Percentiles rank a stretch among this genome's conserved stretches.
These are phyloP conservation scores for Thalassophryne amazonica DNA, from an alignment of 2,797 vertebrate genomes.

Conservation along the genomic window DNA sequence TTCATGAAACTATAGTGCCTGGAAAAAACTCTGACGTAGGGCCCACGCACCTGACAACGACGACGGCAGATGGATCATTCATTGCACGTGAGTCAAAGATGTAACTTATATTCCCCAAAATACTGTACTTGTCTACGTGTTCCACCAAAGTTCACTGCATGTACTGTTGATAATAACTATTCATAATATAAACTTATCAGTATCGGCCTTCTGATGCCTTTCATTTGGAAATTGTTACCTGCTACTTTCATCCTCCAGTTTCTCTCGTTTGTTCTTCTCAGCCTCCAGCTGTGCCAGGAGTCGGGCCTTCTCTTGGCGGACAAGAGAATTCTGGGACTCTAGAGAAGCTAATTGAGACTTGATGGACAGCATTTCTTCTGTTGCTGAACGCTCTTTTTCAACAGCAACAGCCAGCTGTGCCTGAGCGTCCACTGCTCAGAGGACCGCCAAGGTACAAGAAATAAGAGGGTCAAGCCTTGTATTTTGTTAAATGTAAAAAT, in stretches of 20 bases:
- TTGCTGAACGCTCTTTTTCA: constrained; percentile 89
- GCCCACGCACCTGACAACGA: no score
- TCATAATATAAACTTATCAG: no score
- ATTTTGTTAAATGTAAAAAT: background rate
- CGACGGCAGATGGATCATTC: no score
- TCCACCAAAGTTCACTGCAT: no score
- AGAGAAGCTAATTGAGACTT: constrained; percentile 87
- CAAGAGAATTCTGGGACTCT: constrained; percentile 90
- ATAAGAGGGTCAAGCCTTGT: background rate
- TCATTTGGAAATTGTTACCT: constrained; percentile 72
- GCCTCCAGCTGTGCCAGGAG: constrained; percentile 85
- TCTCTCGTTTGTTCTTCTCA: constrained; percentile 87
- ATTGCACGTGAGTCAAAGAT: no score
- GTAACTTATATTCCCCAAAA: no score
- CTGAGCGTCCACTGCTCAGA: constrained; percentile 85
- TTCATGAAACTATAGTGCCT: no score
- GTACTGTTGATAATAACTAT: no score
- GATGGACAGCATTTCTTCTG: constrained; percentile 87
- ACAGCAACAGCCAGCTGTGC: constrained; percentile 89
- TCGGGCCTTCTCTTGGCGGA: constrained; percentile 91
- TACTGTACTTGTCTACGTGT: no score
- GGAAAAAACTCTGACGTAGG: no score
- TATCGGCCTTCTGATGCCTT: no score
- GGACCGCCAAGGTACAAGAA: background rate
- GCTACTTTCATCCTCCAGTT: constrained; percentile 90